Conservation (phyloP, 1,140 invertebrate species). For the Halyomorpha halys region DNA sequence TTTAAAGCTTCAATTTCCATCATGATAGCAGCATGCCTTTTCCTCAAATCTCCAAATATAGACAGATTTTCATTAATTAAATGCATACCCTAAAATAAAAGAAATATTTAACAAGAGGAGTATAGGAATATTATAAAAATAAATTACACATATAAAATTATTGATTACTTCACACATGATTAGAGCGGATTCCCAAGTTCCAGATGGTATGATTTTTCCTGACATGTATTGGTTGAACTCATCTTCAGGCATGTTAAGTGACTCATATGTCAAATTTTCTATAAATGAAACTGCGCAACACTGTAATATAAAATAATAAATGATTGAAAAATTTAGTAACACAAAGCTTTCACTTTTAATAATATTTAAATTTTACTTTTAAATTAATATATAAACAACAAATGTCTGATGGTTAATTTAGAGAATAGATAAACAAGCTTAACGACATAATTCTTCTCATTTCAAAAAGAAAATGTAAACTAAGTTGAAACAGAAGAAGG, state of each 20-base stretch:
- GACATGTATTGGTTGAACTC: constrained; percentile 93
- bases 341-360: no score
- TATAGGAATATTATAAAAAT: not conserved
- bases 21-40: constrained; percentile 46
- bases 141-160: not conserved
- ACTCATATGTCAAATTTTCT: constrained; percentile 88
- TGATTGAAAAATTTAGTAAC: no score
- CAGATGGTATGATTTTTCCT: constrained; percentile 69
- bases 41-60: constrained; percentile 50
- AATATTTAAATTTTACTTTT: no score
- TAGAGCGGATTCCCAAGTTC: constrained; percentile 60
- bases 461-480: no score
- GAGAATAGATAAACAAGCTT: no score
- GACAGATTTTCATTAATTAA: constrained; percentile 58
- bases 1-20: constrained; percentile 48
- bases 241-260: constrained; percentile 79
- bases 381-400: no score
- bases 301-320: constrained; percentile 48
- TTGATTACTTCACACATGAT: constrained; percentile 56
- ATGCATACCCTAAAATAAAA: constrained; percentile 46
- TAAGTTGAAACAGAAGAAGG: no score
- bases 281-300: constrained; percentile 97
- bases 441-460: no score
- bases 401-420: no score
- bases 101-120: constrained; percentile 9